Conservation (phyloP, 1,140 invertebrate species). For the Phenacoccus solenopsis region DNA sequence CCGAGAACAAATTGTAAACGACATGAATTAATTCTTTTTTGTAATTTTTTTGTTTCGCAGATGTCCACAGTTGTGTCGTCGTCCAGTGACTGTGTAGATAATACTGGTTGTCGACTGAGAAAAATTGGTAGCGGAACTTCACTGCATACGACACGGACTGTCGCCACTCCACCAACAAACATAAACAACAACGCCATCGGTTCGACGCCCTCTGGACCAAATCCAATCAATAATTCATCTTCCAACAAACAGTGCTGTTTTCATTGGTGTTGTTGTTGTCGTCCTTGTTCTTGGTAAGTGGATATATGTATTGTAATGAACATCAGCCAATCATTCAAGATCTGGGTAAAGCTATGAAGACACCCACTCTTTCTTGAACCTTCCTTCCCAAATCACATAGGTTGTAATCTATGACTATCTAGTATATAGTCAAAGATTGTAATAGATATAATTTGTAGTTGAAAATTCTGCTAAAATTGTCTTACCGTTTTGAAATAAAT, state of each 20-base stretch:
- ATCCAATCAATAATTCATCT: slow-evolving; percentile 9
- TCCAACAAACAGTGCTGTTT: slow-evolving; percentile 12
- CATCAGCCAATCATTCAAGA: no score
- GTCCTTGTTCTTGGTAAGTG: slow-evolving; percentile 12
- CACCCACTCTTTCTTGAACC: no score
- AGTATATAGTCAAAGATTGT: no score
- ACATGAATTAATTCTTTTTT: no score
- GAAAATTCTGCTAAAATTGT: no score
- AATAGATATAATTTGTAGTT: no score
- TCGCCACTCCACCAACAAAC: slow-evolving; percentile 8
- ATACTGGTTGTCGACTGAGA: slow-evolving; percentile 19
- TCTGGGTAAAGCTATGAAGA: no score
- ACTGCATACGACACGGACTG: slow-evolving; percentile 19
- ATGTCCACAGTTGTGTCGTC: slow-evolving; percentile 21
- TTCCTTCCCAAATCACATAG: no score
- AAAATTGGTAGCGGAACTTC: slow-evolving; percentile 19
- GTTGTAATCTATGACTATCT: no score
- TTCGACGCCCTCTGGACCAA: neutral
- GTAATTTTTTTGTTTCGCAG: slow-evolving; percentile 14
- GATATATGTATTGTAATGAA: neutral
- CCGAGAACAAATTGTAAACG: no score
- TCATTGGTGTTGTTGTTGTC: slow-evolving; percentile 16
- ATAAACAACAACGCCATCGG: slow-evolving; percentile 10
- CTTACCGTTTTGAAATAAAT: no score
- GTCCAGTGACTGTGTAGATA: slow-evolving; percentile 21